phyloP scores from a whole-genome alignment of 2,888 invertebrate species.

The Gymnoscelis rufifasciata region DNA sequence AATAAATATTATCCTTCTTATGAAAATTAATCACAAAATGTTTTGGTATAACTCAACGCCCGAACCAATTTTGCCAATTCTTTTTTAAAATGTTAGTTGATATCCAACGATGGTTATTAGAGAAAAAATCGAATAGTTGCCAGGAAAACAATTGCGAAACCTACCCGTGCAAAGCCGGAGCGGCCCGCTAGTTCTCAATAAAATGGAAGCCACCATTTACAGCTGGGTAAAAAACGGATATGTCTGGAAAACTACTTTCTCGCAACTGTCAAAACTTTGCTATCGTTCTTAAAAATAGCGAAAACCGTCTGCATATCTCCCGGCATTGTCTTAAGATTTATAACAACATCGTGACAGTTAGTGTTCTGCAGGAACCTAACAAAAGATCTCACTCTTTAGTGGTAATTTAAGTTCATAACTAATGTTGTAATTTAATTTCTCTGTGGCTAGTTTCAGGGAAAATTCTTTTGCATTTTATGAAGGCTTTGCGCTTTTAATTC shows the following conservation, averaged over 20 bases:
- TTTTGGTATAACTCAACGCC: too few relatives aligned
- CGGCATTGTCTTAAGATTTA: slow-evolving; percentile 31
- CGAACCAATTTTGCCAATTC: too few relatives aligned
- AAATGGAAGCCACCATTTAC: neutral
- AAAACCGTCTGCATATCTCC: slow-evolving; percentile 25
- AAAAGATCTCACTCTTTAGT: slow-evolving; percentile 10
- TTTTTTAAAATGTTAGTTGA: too few relatives aligned
- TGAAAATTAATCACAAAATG: too few relatives aligned
- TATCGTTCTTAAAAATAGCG: slow-evolving; percentile 19
- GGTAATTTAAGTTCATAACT: slow-evolving; percentile 8
- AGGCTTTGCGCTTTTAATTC: too few relatives aligned
- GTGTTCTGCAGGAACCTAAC: slow-evolving; percentile 22
- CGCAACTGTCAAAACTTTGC: slow-evolving; percentile 19
- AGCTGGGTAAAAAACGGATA: neutral
- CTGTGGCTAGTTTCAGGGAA: slow-evolving; percentile 3
- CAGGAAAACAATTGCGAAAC: too few relatives aligned
- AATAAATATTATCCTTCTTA: too few relatives aligned
- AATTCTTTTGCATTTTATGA: slow-evolving; percentile 1
- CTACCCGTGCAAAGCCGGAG: too few relatives aligned
- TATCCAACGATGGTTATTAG: too few relatives aligned
- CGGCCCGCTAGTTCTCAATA: too few relatives aligned
- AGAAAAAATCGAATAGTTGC: too few relatives aligned
- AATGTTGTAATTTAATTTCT: slow-evolving; percentile 9
- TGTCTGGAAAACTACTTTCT: slow-evolving; percentile 22
- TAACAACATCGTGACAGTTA: slow-evolving; percentile 29